These are phyloP conservation scores for Toxotes chatareus DNA, from an alignment of 2,113 vertebrate species.

Conservation along the genomic window DNA sequence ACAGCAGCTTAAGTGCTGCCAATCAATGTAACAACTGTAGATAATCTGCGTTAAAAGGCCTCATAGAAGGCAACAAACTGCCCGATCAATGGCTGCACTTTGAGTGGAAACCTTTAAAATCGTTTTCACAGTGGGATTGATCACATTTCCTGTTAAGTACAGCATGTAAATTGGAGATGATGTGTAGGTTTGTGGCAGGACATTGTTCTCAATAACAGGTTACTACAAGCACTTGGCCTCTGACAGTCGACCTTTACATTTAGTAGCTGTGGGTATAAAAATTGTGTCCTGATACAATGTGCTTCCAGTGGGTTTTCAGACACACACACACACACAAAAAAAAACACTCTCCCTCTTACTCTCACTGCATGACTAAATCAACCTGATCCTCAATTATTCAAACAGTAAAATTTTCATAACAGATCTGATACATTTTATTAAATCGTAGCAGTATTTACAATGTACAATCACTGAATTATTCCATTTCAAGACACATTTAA, in stretches of 20 bases:
- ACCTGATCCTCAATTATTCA: conserved; percentile 24
- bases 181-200: conserved; percentile 47
- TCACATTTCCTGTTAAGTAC: conserved; percentile 57
- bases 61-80: conserved; percentile 51
- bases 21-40: conserved; percentile 64
- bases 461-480: conserved; percentile 90
- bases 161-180: conserved; percentile 53
- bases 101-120: conserved; percentile 32
- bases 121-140: conserved; percentile 47
- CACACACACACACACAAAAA: conserved; percentile 4
- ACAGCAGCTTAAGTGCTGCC: conserved; percentile 58
- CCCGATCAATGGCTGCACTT: conserved; percentile 58
- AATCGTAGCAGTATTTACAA: conserved; percentile 86
- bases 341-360: neutral
- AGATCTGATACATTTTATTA: conserved; percentile 77
- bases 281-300: neutral
- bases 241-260: conserved; percentile 48
- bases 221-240: conserved; percentile 41
- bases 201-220: conserved; percentile 54
- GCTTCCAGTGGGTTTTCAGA: neutral
- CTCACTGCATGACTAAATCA: conserved; percentile 12
- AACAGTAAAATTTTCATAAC: conserved; percentile 30
- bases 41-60: conserved; percentile 63
- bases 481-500: conserved; percentile 95
- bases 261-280: conserved; percentile 19